These are phyloP conservation scores for Anthopleura xanthogrammica DNA, from an alignment of 92 coral and sea anemone species.

Conservation along the genomic window DNA sequence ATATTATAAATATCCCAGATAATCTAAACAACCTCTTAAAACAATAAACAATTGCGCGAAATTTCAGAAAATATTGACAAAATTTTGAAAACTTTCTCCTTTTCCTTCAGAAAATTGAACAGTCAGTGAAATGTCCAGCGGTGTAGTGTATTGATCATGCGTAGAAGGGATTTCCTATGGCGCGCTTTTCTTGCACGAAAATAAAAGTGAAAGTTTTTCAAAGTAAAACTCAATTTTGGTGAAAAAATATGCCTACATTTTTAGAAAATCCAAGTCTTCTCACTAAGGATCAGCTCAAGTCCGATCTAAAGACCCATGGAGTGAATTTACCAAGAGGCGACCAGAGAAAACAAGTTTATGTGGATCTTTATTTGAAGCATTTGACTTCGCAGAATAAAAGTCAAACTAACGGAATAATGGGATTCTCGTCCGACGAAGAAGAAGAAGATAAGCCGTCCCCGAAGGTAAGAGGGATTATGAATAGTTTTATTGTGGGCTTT, in stretches of 20 bases:
- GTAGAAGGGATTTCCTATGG: constrained; percentile 35
- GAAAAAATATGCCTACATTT: constrained; percentile 63
- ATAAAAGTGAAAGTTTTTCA: background rate
- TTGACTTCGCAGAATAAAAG: constrained; percentile 70
- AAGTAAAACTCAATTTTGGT: constrained; percentile 1
- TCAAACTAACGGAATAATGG: constrained; percentile 20
- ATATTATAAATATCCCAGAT: constrained; percentile 6
- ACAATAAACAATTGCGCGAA: background rate
- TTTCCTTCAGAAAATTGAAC: background rate
- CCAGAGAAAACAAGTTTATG: constrained; percentile 82
- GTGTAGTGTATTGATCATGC: constrained; percentile 45
- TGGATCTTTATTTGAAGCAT: constrained; percentile 71
- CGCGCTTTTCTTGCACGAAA: constrained; percentile 40
- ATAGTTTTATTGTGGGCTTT: background rate
- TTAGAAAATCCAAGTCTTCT: constrained; percentile 72
- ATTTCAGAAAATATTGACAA: background rate
- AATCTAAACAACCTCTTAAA: background rate
- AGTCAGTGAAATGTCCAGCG: constrained; percentile 36
- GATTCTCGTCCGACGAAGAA: constrained; percentile 89
- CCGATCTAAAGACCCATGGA: constrained; percentile 73
- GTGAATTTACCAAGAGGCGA: constrained; percentile 77
- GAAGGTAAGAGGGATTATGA: background rate
- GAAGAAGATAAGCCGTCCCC: constrained; percentile 24
- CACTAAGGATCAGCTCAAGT: constrained; percentile 86
- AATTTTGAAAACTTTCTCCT: background rate